Evolutionary conservation across 2,797 vertebrate species (phyloP), one percentile per base, ranked within the genome.

Genomic region (Cirrhinus molitorella): DNA sequence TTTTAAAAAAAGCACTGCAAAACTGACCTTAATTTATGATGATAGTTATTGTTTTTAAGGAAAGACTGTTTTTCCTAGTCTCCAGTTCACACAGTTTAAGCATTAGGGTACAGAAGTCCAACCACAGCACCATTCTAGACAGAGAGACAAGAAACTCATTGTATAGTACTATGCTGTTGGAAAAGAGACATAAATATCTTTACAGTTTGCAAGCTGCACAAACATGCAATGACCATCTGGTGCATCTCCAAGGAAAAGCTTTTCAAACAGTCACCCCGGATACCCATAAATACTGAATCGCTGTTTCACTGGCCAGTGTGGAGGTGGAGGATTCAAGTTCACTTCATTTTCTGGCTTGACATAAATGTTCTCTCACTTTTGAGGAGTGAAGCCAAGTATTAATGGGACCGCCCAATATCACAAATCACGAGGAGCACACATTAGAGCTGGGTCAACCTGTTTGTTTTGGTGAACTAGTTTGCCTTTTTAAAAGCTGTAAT

Each of bases 191-290:
- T 70, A 23, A 61, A 77, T 75, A 72, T 77, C 13, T 59, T 73
- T 28, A 31, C 47, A 67, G 72, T 75, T 74, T 3, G 4, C 76
- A 57, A 75, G 83, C 74, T 82, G 68, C 72, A 83, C 77, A 83
- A 81, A 85, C 72, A 78, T 85, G 67, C 73, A 83, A 19, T 31
- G 57, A 73, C 71, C 71, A 78, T 79, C 47, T 51, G 45, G 31
- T 81, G 81, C 45, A 74, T 79, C 81, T 86, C 82, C 71, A 79
- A 57, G 43, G 53, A 25, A 63, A 47, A 47, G 23, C 76, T 53
- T 80, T 65, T 81, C 23, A 78, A 67, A 76, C 63, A 40, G 85
- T 88, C 72, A 70, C 87, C 79, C 17, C 65, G 74, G 84, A 82
- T 65, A 79, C 87, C 45, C 76, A 72, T 83, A 83, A 81, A 80